These are phyloP conservation scores for Reinhardtius hippoglossoides DNA, from an alignment of 2,113 vertebrate genomes.

Conservation along the genomic window DNA sequence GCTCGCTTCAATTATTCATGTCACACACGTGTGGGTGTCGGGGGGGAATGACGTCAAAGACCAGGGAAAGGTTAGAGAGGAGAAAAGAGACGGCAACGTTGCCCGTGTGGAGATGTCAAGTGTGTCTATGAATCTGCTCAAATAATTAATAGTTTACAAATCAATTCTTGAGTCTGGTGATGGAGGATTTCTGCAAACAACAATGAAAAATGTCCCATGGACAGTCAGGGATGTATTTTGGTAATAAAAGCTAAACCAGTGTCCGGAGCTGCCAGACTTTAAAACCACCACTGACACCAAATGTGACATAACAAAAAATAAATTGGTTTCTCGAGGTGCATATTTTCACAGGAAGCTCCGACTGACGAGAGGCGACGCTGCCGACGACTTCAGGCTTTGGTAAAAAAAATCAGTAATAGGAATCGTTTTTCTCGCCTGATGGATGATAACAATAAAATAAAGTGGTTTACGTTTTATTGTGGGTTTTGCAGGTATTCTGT, in stretches of 20 bases:
- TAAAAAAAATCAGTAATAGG: no score
- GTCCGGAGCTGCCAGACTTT: neutral
- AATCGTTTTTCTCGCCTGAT: no score
- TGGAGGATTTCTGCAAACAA: neutral
- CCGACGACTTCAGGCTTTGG: no score
- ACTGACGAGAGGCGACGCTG: neutral
- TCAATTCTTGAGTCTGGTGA: neutral
- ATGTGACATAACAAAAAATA: neutral
- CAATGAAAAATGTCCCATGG: no score
- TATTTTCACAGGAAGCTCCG: no score
- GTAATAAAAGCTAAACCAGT: neutral
- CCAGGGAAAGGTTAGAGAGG: no score
- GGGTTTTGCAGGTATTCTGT: no score
- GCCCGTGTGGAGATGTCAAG: no score
- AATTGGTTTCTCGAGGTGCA: no score
- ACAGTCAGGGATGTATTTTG: no score
- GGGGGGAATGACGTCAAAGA: neutral
- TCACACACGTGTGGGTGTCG: neutral
- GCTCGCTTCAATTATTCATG: slow-evolving; percentile 26
- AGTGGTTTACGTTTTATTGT: neutral
- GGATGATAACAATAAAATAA: neutral
- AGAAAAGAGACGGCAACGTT: neutral
- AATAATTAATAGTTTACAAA: neutral
- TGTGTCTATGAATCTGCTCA: neutral
- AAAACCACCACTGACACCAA: neutral